Conservation (phyloP, 2,113 vertebrate genomes). For the Engraulis encrasicolus region DNA sequence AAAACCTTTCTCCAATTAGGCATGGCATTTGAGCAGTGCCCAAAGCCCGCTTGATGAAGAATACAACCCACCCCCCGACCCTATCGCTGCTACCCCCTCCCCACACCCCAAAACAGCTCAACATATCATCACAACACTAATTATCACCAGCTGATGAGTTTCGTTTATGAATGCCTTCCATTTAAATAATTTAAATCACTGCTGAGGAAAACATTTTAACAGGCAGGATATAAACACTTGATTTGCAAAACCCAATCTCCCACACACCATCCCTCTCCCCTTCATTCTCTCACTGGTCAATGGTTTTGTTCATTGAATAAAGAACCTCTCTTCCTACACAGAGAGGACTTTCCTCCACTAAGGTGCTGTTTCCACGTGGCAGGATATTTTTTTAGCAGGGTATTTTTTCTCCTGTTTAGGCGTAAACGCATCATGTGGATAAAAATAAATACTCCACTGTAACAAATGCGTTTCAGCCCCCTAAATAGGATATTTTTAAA, state of each 20-base stretch:
- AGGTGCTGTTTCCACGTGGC: too few relatives aligned
- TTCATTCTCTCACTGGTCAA: neutral
- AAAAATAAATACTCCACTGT: too few relatives aligned
- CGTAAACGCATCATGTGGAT: too few relatives aligned
- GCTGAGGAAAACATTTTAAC: constrained; percentile 66
- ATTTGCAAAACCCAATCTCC: constrained; percentile 28
- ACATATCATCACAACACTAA: too few relatives aligned
- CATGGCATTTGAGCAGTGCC: constrained; percentile 75
- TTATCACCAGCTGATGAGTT: constrained; percentile 73
- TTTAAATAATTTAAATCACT: constrained; percentile 74
- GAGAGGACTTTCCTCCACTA: too few relatives aligned
- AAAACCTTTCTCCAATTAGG: constrained; percentile 64
- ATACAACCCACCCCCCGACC: neutral
- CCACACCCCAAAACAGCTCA: constrained; percentile 69
- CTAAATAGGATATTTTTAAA: too few relatives aligned
- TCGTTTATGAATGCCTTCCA: constrained; percentile 67
- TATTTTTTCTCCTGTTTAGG: too few relatives aligned
- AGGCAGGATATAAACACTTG: constrained; percentile 66
- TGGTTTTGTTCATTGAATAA: neutral
- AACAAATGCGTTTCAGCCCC: too few relatives aligned
- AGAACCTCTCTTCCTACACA: too few relatives aligned
- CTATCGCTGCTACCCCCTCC: constrained; percentile 26
- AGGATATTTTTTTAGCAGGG: too few relatives aligned
- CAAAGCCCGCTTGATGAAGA: constrained; percentile 55
- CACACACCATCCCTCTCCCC: neutral